These are phyloP conservation scores for Onychostoma macrolepis DNA, from an alignment of 2,113 vertebrate genomes.

Conservation along the genomic window DNA sequence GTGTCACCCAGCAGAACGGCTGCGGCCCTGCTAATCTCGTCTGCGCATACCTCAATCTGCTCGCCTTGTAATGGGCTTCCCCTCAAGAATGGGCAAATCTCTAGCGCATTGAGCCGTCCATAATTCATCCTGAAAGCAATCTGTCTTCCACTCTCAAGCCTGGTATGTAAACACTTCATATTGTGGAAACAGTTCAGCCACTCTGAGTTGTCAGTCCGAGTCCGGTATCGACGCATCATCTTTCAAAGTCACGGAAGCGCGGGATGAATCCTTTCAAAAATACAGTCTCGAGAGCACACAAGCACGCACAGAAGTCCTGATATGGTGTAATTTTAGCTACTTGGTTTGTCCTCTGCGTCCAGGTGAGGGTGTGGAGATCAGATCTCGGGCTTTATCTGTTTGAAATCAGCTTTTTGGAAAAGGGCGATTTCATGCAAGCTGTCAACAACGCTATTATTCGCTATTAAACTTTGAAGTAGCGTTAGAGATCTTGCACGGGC, in stretches of 20 bases:
- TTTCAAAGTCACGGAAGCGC: slow-evolving; percentile 57
- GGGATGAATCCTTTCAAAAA: slow-evolving; percentile 61
- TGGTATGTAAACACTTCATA: slow-evolving; percentile 69
- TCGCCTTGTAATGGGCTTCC: slow-evolving; percentile 71
- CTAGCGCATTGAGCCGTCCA: slow-evolving; percentile 73
- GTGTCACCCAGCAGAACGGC: slow-evolving; percentile 54
- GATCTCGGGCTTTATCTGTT: slow-evolving; percentile 64
- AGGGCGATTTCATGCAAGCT: slow-evolving; percentile 64
- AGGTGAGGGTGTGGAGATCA: slow-evolving; percentile 66
- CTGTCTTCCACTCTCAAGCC: slow-evolving; percentile 65
- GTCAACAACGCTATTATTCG: slow-evolving; percentile 71
- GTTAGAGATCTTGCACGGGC: slow-evolving; percentile 56
- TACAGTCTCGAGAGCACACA: slow-evolving; percentile 58
- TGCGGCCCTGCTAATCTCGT: slow-evolving; percentile 62
- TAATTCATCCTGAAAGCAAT: slow-evolving; percentile 73
- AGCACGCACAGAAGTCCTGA: slow-evolving; percentile 47
- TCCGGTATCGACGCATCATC: slow-evolving; percentile 57
- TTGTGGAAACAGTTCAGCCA: slow-evolving; percentile 59
- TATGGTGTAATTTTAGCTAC: slow-evolving; percentile 55
- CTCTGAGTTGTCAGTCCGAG: slow-evolving; percentile 60
- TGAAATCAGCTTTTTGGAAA: slow-evolving; percentile 61
- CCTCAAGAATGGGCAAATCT: slow-evolving; percentile 67
- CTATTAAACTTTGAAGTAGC: slow-evolving; percentile 75
- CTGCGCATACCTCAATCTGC: slow-evolving; percentile 70
- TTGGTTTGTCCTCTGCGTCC: slow-evolving; percentile 58